Conservation (phyloP, 2,113 vertebrate species). For the Paramisgurnus dabryanus region DNA sequence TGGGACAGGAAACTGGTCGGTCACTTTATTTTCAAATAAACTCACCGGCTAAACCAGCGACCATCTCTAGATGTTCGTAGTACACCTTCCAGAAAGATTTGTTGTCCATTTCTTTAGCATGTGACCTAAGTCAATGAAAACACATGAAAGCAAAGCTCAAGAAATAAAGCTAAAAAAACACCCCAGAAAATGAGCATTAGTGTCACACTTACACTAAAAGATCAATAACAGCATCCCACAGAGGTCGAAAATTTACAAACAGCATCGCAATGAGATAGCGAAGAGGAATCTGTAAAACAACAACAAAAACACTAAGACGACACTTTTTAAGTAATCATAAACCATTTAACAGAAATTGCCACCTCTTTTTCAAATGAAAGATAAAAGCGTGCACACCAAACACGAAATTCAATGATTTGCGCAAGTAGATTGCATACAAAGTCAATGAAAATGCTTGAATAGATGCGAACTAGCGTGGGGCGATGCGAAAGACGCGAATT, state of each 20-base stretch:
- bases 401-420: too few species aligned
- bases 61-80: conserved; percentile 88
- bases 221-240: conserved; percentile 93
- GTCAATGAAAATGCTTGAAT: too few species aligned
- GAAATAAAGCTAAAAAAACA: neutral
- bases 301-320: too few species aligned
- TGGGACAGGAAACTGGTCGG: too few species aligned
- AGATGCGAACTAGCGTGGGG: too few species aligned
- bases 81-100: conserved; percentile 93
- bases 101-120: conserved; percentile 93
- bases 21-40: neutral
- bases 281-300: conserved; percentile 83
- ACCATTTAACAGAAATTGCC: neutral
- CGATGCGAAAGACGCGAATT: too few species aligned
- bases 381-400: too few species aligned
- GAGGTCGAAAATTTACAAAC: conserved; percentile 90
- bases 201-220: conserved; percentile 84
- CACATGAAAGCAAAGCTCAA: neutral
- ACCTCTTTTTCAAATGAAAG: too few species aligned
- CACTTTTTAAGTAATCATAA: too few species aligned
- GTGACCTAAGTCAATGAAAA: conserved; percentile 74
- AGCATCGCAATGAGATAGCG: conserved; percentile 93
- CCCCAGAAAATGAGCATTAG: neutral
- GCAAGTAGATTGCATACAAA: too few species aligned
- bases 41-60: conserved; percentile 78